phyloP scores from a whole-genome alignment of 2,888 invertebrate genomes.

The Lycophotia porphyrea region DNA sequence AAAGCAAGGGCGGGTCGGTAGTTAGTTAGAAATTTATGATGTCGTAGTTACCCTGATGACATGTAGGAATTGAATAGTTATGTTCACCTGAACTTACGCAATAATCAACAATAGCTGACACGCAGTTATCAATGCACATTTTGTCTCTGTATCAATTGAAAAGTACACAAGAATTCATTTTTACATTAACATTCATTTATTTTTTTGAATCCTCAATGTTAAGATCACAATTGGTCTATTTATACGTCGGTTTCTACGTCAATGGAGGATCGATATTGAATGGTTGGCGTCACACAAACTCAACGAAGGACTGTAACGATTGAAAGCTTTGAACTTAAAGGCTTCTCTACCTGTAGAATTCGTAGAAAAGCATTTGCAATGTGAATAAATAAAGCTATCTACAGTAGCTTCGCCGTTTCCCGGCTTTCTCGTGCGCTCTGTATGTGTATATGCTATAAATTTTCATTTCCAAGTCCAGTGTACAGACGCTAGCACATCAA shows the following conservation, averaged over 20 bases:
- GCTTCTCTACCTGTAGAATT: constrained; percentile 9
- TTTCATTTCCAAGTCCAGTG: constrained; percentile 4
- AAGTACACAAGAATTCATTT: not conserved
- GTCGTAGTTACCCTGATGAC: not conserved
- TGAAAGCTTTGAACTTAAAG: constrained; percentile 34
- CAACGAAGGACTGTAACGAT: constrained; percentile 3
- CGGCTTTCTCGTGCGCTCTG: not conserved
- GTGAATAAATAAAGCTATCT: constrained; percentile 26
- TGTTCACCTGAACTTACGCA: not conserved
- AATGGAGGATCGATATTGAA: constrained; percentile 40
- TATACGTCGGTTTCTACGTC: constrained; percentile 23
- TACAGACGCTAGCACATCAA: no score
- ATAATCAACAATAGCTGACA: not conserved
- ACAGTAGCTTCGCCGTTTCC: constrained; percentile 5
- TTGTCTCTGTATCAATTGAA: not conserved
- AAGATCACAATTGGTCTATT: constrained; percentile 27
- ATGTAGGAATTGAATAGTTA: no score
- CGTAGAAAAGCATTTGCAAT: constrained; percentile 22
- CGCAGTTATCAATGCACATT: not conserved
- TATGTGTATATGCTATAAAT: not conserved
- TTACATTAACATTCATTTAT: not conserved
- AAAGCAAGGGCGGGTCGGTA: not conserved
- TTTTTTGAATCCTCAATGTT: constrained; percentile 17
- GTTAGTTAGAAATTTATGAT: not conserved
- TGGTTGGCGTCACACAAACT: constrained; percentile 28